These are phyloP conservation scores for Phrynocephalus vlangalii DNA, from an alignment of 2,797 vertebrate genomes.

Conservation along the genomic window DNA sequence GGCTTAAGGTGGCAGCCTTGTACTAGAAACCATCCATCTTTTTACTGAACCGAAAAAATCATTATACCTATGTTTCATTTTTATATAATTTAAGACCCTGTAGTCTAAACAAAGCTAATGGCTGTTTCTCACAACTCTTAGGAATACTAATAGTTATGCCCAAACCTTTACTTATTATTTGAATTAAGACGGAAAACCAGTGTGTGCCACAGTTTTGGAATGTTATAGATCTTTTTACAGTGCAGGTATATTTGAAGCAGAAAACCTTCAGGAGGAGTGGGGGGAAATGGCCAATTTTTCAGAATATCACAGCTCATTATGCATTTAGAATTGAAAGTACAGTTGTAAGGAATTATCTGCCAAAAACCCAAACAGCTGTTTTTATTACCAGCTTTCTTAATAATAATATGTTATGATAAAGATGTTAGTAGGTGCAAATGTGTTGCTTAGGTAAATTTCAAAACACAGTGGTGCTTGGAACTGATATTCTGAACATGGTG, in stretches of 20 bases:
- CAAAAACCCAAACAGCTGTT: slow-evolving; percentile 50
- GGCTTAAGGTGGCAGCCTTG: slow-evolving; percentile 87
- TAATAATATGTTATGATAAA: slow-evolving; percentile 51
- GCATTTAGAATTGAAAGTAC: slow-evolving; percentile 52
- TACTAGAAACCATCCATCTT: slow-evolving; percentile 85
- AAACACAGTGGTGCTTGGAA: neutral
- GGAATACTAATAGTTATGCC: slow-evolving; percentile 64
- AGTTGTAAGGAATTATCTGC: slow-evolving; percentile 66
- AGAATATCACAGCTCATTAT: slow-evolving; percentile 52
- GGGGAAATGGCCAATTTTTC: slow-evolving; percentile 44
- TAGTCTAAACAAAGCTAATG: slow-evolving; percentile 72
- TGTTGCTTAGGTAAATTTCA: slow-evolving; percentile 29
- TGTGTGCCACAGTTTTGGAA: slow-evolving; percentile 35
- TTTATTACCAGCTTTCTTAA: slow-evolving; percentile 56
- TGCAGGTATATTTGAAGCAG: slow-evolving; percentile 25
- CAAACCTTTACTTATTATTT: slow-evolving; percentile 34
- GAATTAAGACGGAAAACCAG: neutral
- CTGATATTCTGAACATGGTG: no score
- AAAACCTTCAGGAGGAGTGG: slow-evolving; percentile 38
- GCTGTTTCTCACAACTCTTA: slow-evolving; percentile 59
- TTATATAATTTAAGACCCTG: slow-evolving; percentile 74
- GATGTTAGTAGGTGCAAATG: slow-evolving; percentile 21
- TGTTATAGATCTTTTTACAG: slow-evolving; percentile 43
- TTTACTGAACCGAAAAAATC: slow-evolving; percentile 73
- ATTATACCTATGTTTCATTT: slow-evolving; percentile 77